Evolutionary conservation across 2,888 invertebrate genomes (phyloP), one percentile per base, ranked within the genome.

Genomic region (Orthosia gothica): DNA sequence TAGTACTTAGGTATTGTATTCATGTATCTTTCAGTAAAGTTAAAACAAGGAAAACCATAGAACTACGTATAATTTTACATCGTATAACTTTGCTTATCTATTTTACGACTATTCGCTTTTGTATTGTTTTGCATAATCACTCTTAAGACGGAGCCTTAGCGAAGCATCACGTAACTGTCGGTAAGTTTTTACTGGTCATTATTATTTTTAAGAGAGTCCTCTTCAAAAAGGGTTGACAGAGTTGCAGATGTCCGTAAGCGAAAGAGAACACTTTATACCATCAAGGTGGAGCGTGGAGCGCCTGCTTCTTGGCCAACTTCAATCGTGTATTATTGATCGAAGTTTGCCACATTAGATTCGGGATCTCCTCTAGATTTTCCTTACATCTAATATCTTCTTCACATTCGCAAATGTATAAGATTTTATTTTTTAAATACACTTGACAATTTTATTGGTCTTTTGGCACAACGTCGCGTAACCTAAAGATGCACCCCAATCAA

Each of bases 401-500:
- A 40, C 40, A 40, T 7, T 40, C 40, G 40, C 40, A n/a, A n/a
- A n/a, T n/a, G n/a, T n/a, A n/a, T n/a, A n/a, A n/a, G n/a, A n/a
- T n/a, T n/a, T n/a, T n/a, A n/a, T n/a, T n/a, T n/a, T n/a, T n/a
- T n/a, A n/a, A 40, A 40, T 40, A 40, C 40, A 40, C 7, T 9
- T 9, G 40, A 9, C 20, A 49, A n/a, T n/a, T n/a, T n/a, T n/a
- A 16, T 26, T 7, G 2, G 3, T 23, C 11, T 63, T 40, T 18
- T 63, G 50, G 2, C 13, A 13, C 7, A 26, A 20, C 63, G 70
- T 62, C 63, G 63, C 58, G 76, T 72, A 85, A 79, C 54, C 70
- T 87, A 73, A 85, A 3, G 26, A 40, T 86, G 49, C 58, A 13
- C 3, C 5, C 1, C 3, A n/a, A 26, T 69, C 66, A 87, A 81